Conservation (phyloP, 2,113 vertebrate species). For the Vulpes ferrilata region DNA sequence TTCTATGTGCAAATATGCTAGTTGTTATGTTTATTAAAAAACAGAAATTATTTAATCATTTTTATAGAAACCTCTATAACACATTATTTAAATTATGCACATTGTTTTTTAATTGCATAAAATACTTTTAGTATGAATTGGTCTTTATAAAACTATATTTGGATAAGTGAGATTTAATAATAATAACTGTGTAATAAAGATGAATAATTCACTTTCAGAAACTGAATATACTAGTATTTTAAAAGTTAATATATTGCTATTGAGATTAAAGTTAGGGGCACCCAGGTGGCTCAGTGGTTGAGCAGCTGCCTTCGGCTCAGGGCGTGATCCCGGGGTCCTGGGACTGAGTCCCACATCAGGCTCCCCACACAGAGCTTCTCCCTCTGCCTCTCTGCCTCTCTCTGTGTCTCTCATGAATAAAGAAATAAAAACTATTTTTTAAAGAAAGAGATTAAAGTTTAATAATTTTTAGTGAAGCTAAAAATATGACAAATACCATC, state of each 20-base stretch:
- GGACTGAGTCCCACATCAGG: too few relatives aligned
- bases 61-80: conserved; percentile 19
- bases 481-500: background rate
- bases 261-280: background rate
- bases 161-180: background rate
- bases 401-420: too few relatives aligned
- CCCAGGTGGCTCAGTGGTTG: too few relatives aligned
- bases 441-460: background rate
- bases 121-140: background rate
- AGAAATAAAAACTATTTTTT: too few relatives aligned
- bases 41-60: background rate
- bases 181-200: background rate
- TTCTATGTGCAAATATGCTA: background rate
- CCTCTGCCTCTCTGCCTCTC: too few relatives aligned
- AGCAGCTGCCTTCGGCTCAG: too few relatives aligned
- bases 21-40: conserved; percentile 37
- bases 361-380: too few relatives aligned
- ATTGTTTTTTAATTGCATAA: conserved; percentile 44
- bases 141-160: conserved; percentile 37
- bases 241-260: background rate
- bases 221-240: background rate
- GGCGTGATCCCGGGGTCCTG: too few relatives aligned
- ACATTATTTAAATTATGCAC: background rate
- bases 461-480: background rate
- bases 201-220: conserved; percentile 20